Evolutionary conservation across 2,113 vertebrate species (phyloP), one percentile per base, ranked within the genome.

Genomic region (Aspiorhynchus laticeps): DNA sequence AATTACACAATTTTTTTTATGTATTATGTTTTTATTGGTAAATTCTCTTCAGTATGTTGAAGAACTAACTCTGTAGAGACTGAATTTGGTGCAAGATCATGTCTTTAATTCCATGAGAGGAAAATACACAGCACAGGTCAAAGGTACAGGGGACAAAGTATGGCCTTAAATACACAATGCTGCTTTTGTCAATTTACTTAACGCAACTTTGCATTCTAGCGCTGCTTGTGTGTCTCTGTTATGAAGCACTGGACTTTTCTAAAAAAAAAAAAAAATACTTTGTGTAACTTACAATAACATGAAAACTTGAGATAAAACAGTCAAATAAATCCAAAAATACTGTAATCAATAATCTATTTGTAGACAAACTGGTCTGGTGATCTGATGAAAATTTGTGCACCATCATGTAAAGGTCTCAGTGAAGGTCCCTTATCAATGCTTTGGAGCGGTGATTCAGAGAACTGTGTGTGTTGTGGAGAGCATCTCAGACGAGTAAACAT

Each of bases 111-210:
- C 4, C 46, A 78, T 19, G 15, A 82, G 63, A 14, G 80, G n/a
- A 31, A 69, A 83, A 69, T 28, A 69, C 80, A 43, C 79, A 33
- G n/a, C 41, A 69, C 63, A 69, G 90, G 89, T 88, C 90, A 90
- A 92, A 91, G 90, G 88, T 89, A 74, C 77, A 78, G 31, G 10
- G 85, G 91, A 77, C 90, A 92, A 91, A 92, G 90, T 88, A 87
- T 88, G 81, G 74, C 15, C 84, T 89, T 88, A 90, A 89, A 88
- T 87, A 92, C 84, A 90, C 87, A 84, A n/a, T 59, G 71, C 46
- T 81, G n/a, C 24, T 83, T 90, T 89, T 86, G 86, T 80, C 83
- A 88, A 56, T 83, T 83, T 14, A 85, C 61, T 86, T 81, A 83
- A 63, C 10, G 2, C 15, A 63, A 59, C 28, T 77, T 19, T 76